Conservation (phyloP, 2,113 vertebrate genomes). For the Chloroceryle aenea region DNA sequence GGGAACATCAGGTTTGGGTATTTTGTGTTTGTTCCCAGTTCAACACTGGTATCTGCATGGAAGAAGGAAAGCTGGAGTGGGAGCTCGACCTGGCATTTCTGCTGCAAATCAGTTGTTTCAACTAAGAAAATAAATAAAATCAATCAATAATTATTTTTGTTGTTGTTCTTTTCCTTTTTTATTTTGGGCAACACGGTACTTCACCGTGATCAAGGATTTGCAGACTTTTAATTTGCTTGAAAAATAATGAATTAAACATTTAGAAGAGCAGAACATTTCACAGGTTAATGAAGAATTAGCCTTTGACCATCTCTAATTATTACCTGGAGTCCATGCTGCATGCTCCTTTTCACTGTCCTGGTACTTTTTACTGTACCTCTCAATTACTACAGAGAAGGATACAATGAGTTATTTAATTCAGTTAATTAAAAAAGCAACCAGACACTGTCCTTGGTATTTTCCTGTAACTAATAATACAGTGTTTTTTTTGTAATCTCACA, state of each 20-base stretch:
- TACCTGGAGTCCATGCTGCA: conserved; percentile 86
- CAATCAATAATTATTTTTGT: too few relatives aligned
- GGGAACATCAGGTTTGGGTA: neutral
- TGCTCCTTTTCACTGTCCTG: conserved; percentile 61
- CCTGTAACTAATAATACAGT: neutral
- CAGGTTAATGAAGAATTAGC: neutral
- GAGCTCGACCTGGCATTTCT: neutral
- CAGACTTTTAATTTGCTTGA: neutral
- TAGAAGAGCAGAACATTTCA: neutral
- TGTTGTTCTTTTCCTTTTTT: too few relatives aligned
- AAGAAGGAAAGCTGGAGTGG: neutral
- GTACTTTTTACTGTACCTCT: conserved; percentile 87
- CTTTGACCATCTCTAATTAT: neutral
- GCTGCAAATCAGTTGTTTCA: neutral
- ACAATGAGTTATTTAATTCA: neutral
- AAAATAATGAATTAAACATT: neutral
- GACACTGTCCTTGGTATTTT: neutral
- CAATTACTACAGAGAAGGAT: conserved; percentile 75
- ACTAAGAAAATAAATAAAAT: neutral
- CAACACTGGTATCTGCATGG: neutral
- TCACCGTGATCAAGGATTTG: neutral
- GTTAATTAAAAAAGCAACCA: neutral
- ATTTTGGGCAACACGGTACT: too few relatives aligned
- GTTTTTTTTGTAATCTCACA: neutral
- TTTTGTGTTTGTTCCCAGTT: neutral